Conservation (phyloP, 1,140 invertebrate species). For the Drosophila truncata region DNA sequence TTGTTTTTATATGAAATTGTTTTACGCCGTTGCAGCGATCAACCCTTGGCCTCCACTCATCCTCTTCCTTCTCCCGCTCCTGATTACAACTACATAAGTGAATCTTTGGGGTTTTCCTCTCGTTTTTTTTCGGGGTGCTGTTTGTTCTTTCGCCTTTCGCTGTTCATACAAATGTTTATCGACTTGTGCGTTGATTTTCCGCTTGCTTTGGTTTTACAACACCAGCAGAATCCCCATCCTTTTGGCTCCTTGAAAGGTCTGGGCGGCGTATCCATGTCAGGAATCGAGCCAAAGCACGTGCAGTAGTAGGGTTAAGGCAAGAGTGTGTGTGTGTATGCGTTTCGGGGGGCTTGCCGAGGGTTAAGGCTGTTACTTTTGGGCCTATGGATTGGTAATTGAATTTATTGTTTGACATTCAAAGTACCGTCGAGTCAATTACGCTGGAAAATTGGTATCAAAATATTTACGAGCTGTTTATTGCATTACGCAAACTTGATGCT, state of each 20-base stretch:
- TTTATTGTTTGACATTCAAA: conserved; percentile 84
- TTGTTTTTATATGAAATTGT: conserved; percentile 69
- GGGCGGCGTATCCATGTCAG: conserved; percentile 53
- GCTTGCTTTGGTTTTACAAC: conserved; percentile 76
- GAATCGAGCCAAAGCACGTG: conserved; percentile 53
- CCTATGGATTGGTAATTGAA: conserved; percentile 80
- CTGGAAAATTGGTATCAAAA: conserved; percentile 83
- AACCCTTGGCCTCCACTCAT: conserved; percentile 1
- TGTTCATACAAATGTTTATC: conserved; percentile 75
- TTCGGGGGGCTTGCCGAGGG: neutral
- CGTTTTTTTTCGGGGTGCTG: neutral
- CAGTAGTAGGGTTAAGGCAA: conserved; percentile 65
- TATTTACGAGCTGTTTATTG: conserved; percentile 84
- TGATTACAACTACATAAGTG: conserved; percentile 50
- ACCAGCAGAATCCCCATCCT: conserved; percentile 19
- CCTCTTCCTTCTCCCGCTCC: neutral
- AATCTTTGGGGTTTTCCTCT: conserved; percentile 28
- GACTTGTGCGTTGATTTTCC: conserved; percentile 79
- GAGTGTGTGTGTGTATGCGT: conserved; percentile 11
- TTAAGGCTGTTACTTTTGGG: conserved; percentile 22
- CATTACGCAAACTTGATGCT: conserved; percentile 72
- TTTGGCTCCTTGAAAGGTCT: conserved; percentile 31
- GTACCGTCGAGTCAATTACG: conserved; percentile 81
- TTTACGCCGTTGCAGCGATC: conserved; percentile 43
- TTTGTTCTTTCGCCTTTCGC: conserved; percentile 21